A percentile compares a stretch with the other conserved stretches of the same genome.
These are phyloP conservation scores for Ispidina picta DNA, from an alignment of 2,797 vertebrate genomes.

Conservation along the genomic window DNA sequence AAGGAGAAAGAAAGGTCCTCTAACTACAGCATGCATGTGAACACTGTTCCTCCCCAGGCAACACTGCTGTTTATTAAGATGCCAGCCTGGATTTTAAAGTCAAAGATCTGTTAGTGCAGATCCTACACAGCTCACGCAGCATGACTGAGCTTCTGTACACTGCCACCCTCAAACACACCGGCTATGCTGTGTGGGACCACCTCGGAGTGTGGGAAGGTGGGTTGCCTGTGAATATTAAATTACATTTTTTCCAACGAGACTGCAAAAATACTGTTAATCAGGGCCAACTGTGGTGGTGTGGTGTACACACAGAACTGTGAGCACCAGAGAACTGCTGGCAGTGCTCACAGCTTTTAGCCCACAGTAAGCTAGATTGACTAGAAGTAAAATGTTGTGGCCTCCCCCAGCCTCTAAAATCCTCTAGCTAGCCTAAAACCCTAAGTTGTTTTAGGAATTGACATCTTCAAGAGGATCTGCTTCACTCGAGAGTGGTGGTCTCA, in stretches of 20 bases:
- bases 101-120: neutral
- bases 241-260: constrained; percentile 18
- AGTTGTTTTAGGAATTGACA: neutral
- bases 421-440: neutral
- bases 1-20: neutral
- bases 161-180: neutral
- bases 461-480: neutral
- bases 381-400: neutral
- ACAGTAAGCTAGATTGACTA: neutral
- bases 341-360: neutral
- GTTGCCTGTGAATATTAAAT: neutral
- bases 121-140: neutral
- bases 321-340: neutral
- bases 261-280: constrained; percentile 2
- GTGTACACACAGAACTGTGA: neutral
- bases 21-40: neutral
- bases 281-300: neutral
- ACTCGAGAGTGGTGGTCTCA: neutral
- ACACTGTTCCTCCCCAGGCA: neutral
- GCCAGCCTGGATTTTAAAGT: neutral
- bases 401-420: neutral
- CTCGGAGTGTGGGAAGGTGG: constrained; percentile 16
- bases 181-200: constrained; percentile 2
- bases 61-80: neutral
- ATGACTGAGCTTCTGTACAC: neutral